Conservation (phyloP, 2,113 vertebrate genomes). For the Cryptotis parvus region DNA sequence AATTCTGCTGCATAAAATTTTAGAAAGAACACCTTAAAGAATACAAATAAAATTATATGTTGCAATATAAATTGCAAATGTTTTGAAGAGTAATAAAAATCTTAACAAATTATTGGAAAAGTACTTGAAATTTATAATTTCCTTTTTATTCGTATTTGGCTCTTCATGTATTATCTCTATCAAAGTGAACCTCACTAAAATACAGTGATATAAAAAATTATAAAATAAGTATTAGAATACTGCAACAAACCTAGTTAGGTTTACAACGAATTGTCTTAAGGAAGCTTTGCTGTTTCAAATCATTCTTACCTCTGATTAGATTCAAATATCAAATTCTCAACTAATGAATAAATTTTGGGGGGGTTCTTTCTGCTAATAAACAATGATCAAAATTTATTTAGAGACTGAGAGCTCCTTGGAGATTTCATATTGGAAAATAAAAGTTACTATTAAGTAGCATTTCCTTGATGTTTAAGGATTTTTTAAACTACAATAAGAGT, state of each 20-base stretch:
- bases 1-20: not conserved
- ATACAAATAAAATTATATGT: not conserved
- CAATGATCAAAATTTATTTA: conserved; percentile 69
- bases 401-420: conserved; percentile 56
- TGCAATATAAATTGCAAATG: not conserved
- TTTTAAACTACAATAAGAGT: conserved; percentile 70
- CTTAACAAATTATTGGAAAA: not conserved
- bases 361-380: conserved; percentile 68
- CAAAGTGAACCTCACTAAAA: conserved; percentile 4
- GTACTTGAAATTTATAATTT: not conserved
- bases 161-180: not conserved
- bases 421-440: conserved; percentile 60
- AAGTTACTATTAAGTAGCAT: conserved; percentile 70
- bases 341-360: conserved; percentile 67
- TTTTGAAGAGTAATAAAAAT: not conserved
- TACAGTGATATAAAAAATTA: conserved; percentile 44
- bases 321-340: conserved; percentile 62
- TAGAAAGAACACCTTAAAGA: not conserved
- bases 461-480: conserved; percentile 72
- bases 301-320: conserved; percentile 53
- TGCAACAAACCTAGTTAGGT: not conserved
- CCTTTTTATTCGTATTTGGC: not conserved
- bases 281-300: conserved; percentile 38
- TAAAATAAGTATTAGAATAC: conserved; percentile 33
- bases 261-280: conserved; percentile 31